Percentiles rank a stretch among this genome's conserved stretches.
phyloP scores from a whole-genome alignment of 2,113 vertebrate species.

The Microcebus griseorufus region DNA sequence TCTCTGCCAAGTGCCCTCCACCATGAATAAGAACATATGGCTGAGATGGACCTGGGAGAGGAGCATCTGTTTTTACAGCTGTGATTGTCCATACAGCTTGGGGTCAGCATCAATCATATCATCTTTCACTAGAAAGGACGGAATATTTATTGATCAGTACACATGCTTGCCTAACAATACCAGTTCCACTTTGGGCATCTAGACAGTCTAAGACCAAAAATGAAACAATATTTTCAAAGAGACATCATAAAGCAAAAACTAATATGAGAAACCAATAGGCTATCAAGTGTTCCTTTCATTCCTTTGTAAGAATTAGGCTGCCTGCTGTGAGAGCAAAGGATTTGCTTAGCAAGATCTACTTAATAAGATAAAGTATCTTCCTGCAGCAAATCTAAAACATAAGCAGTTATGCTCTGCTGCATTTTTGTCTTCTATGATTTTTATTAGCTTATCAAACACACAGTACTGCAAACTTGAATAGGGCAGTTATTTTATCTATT shows the following conservation, averaged over 20 bases:
- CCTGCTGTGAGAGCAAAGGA: neutral
- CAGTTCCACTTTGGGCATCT: neutral
- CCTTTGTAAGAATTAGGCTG: constrained; percentile 39
- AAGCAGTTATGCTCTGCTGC: neutral
- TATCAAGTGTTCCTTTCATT: constrained; percentile 51
- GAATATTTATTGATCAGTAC: constrained; percentile 47
- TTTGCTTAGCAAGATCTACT: constrained; percentile 39
- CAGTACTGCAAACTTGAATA: neutral
- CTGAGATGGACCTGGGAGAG: neutral
- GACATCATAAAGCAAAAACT: constrained; percentile 44
- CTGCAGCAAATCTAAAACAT: constrained; percentile 38
- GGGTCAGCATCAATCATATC: constrained; percentile 37
- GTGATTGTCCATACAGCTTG: constrained; percentile 46
- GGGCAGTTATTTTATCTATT: constrained; percentile 16
- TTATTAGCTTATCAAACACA: constrained; percentile 37
- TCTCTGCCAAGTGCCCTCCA: constrained; percentile 22
- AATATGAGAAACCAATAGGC: constrained; percentile 17
- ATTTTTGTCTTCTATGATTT: constrained; percentile 40
- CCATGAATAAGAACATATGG: constrained; percentile 29
- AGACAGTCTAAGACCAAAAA: constrained; percentile 12
- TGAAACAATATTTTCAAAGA: constrained; percentile 31
- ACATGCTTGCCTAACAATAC: constrained; percentile 9
- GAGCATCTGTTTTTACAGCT: constrained; percentile 57
- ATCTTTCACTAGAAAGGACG: constrained; percentile 30
- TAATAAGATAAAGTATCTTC: constrained; percentile 49